phyloP scores from a whole-genome alignment of 1,140 invertebrate species.

The Heliconius hermathena region DNA sequence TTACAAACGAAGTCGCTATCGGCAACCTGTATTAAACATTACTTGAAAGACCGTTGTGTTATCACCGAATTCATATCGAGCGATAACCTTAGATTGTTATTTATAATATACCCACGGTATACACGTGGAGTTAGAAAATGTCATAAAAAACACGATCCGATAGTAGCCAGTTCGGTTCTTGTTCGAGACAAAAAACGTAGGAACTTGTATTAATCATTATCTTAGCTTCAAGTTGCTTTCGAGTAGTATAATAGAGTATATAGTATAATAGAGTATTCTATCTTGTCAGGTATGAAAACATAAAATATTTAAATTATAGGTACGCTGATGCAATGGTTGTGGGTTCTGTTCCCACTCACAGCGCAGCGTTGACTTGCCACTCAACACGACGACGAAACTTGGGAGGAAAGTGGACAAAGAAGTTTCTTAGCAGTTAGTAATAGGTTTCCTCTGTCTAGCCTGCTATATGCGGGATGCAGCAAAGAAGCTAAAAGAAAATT shows the following conservation, averaged over 20 bases:
- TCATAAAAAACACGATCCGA: neutral
- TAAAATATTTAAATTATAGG: too few relatives aligned
- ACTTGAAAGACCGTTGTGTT: neutral
- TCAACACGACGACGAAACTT: neutral
- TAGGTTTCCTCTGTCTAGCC: neutral
- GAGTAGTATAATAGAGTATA: too few relatives aligned
- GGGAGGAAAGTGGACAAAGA: neutral
- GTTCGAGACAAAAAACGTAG: neutral
- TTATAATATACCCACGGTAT: conserved; percentile 5
- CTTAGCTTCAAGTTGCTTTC: too few relatives aligned
- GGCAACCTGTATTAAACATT: neutral
- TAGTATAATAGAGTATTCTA: too few relatives aligned
- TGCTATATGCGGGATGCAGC: neutral
- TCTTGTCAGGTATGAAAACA: too few relatives aligned
- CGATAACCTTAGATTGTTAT: conserved; percentile 5
- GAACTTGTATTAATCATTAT: too few relatives aligned
- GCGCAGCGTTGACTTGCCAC: neutral
- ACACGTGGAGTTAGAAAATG: neutral
- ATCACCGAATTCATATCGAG: neutral
- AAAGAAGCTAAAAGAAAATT: too few relatives aligned
- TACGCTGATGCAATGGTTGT: neutral
- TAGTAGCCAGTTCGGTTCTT: neutral
- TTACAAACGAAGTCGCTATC: neutral
- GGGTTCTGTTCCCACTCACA: neutral
- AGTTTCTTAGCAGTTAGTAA: neutral